Base-by-base conservation (phyloP, 2,888 invertebrate species). In the Helobdella robusta region DNA sequence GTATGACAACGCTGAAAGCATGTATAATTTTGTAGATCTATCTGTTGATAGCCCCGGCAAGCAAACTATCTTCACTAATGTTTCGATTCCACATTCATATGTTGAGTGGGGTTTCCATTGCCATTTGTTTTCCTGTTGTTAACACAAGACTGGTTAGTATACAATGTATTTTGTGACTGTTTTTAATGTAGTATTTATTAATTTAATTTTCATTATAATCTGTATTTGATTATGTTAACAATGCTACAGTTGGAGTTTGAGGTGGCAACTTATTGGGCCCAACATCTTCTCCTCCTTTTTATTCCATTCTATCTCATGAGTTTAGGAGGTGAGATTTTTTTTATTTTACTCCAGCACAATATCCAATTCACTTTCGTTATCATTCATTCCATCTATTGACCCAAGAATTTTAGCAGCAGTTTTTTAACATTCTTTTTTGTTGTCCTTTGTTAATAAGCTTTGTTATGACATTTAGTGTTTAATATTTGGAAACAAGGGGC, bases 261-360 rank as follows among this genome's bases (percentile, higher is more conserved):
- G 82, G 88, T 88, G 75, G 87, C 90, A 70, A 85, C 91, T 66
- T 95, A 95, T 81, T 95, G 91, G 86, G 87, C 94, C 76, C 95
- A 95, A 81, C 95, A 95, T 82, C 86, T 88, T 71, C 85, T 93
- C 84, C 91, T 95, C 87, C 86, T 93, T 80, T 86, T 93, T 66
- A 89, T 93, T 81, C 94, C 95, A 71, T 88, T 89, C 80, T 94
- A 93, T 81, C 85, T 95, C 68, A 82, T 94, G 76, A 85, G 86
- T 80, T 83, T 87, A 77, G 89, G 89, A 83, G 93, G 93, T 90
- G 84, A 80, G 82, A 78, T 32, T 18, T 23, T 1, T 4, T 15
- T 25, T 59, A n/a, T n/a, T n/a, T n/a, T n/a, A n/a, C n/a, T n/a
- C n/a, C n/a, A n/a, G n/a, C n/a, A n/a, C n/a, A n/a, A n/a, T n/a